Evolutionary conservation across 2,797 vertebrate genomes (phyloP).

Genomic region (Pristis pectinata): DNA sequence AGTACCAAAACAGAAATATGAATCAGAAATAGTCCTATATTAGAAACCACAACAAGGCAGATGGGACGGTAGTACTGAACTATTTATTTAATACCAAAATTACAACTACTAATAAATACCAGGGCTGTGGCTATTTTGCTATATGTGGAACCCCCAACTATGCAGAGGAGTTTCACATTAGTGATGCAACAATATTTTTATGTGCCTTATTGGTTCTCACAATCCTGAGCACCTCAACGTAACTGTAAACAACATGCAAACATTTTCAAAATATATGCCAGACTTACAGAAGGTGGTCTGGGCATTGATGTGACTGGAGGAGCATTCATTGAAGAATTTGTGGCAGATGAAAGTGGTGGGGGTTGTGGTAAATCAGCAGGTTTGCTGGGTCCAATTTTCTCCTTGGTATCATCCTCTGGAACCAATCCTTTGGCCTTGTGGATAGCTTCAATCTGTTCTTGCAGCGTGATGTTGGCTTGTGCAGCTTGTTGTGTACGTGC

Average conservation of each 20-base stretch:
- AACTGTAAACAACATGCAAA: background rate
- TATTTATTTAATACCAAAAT: background rate
- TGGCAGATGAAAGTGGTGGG: constrained; percentile 59
- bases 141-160: background rate
- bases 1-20: background rate
- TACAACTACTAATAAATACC: background rate
- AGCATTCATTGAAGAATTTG: constrained; percentile 65
- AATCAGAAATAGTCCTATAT: background rate
- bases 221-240: background rate
- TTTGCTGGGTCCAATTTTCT: constrained; percentile 97
- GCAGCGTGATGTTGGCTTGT: constrained; percentile 95
- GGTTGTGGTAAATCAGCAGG: constrained; percentile 81
- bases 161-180: background rate
- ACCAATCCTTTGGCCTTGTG: constrained; percentile 98
- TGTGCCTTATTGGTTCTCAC: background rate
- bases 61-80: background rate
- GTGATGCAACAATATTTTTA: background rate
- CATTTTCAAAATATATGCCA: background rate
- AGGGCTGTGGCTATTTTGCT: background rate
- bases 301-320: constrained; percentile 65
- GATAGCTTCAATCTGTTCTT: constrained; percentile 98
- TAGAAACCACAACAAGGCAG: background rate
- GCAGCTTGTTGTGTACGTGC: constrained; percentile 96
- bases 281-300: constrained; percentile 68
- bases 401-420: constrained; percentile 90